These are phyloP conservation scores for Nylanderia fulva DNA, from an alignment of 1,140 invertebrate genomes.

Conservation along the genomic window DNA sequence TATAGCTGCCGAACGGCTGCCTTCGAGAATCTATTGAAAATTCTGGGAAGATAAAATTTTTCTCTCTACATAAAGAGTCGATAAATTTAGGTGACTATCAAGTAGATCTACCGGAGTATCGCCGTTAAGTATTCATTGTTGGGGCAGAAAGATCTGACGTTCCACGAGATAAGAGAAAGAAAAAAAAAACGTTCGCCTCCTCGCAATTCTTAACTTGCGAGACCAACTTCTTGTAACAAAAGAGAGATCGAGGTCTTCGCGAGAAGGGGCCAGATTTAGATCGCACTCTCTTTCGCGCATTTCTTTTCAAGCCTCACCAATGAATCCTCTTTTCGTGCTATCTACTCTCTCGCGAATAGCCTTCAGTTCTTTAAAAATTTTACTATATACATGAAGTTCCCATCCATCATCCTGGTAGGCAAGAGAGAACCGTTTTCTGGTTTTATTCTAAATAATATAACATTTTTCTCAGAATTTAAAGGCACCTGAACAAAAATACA, in stretches of 20 bases:
- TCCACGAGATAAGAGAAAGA: background rate
- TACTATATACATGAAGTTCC: background rate
- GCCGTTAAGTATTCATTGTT: background rate
- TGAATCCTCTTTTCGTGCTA: slow-evolving; percentile 26
- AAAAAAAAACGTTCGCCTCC: background rate
- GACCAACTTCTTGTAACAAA: slow-evolving; percentile 14
- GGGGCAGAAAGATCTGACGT: background rate
- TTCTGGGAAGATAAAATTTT: background rate
- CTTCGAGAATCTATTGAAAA: background rate
- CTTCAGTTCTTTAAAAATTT: slow-evolving; percentile 1
- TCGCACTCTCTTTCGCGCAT: slow-evolving; percentile 2
- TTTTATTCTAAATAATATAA: background rate
- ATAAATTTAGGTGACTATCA: background rate
- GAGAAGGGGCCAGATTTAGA: slow-evolving; percentile 8
- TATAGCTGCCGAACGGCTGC: slow-evolving; percentile 28
- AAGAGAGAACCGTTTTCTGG: background rate
- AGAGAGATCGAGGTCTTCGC: background rate
- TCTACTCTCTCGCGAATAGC: slow-evolving; percentile 5
- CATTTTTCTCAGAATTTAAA: slow-evolving; percentile 1
- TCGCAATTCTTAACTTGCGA: slow-evolving; percentile 22
- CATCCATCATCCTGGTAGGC: background rate
- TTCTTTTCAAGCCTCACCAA: slow-evolving; percentile 20
- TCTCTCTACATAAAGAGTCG: background rate
- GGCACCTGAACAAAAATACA: background rate
- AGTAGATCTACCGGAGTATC: background rate